phyloP scores from a whole-genome alignment of 2,113 vertebrate species.

The Platycercus adscitus region DNA sequence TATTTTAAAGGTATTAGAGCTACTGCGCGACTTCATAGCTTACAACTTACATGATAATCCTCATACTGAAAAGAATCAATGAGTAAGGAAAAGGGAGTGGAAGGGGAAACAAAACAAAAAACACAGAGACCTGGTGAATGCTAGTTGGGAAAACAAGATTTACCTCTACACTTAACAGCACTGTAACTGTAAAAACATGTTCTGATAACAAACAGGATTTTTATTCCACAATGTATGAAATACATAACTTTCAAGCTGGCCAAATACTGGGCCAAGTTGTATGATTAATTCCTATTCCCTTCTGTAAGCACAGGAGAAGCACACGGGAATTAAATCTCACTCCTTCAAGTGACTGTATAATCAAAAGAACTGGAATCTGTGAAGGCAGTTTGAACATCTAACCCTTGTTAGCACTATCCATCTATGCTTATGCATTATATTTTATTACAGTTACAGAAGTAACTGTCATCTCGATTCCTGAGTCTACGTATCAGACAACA shows the following conservation, averaged over 20 bases:
- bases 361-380: background rate
- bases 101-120: background rate
- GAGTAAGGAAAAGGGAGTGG: background rate
- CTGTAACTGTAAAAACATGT: background rate
- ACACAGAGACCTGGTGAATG: background rate
- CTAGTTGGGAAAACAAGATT: slow-evolving; percentile 3
- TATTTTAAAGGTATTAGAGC: slow-evolving; percentile 13
- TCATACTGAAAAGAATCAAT: slow-evolving; percentile 47
- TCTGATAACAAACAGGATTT: background rate
- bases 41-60: slow-evolving; percentile 25
- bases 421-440: background rate
- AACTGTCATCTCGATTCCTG: background rate
- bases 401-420: background rate
- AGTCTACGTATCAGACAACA: background rate
- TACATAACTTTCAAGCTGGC: background rate
- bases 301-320: background rate
- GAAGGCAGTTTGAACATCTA: background rate
- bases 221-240: background rate
- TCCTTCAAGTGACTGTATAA: background rate
- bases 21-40: background rate
- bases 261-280: background rate
- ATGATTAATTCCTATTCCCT: background rate
- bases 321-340: background rate
- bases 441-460: background rate
- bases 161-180: background rate